A percentile compares a stretch with the other conserved stretches of the same genome.
These are phyloP conservation scores for Sycophila texana DNA, from an alignment of 2,888 invertebrate species.

Conservation along the genomic window DNA sequence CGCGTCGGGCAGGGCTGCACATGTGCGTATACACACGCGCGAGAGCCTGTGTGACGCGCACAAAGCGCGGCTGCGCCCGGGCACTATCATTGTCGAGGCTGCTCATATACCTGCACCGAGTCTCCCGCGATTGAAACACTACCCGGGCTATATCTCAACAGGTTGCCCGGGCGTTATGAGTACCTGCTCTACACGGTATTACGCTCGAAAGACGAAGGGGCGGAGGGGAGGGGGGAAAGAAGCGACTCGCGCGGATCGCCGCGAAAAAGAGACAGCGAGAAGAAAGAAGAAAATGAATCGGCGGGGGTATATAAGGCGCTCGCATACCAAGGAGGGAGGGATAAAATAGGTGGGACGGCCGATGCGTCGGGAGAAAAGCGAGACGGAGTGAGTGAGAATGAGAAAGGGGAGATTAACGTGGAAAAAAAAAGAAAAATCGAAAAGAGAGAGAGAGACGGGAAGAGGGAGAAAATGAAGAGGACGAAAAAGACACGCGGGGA, in stretches of 20 bases:
- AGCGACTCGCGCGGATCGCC: neutral
- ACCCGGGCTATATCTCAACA: conserved; percentile 74
- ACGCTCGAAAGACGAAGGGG: conserved; percentile 20
- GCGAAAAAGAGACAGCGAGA: conserved; percentile 39
- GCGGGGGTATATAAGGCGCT: conserved; percentile 12
- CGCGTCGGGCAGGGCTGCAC: no score
- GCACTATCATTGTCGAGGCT: conserved; percentile 38
- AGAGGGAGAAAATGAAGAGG: conserved; percentile 37
- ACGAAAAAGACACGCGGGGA: conserved; percentile 20
- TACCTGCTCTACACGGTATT: conserved; percentile 61
- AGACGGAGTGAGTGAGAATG: conserved; percentile 46
- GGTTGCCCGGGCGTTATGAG: conserved; percentile 73
- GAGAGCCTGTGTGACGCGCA: neutral
- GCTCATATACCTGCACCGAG: conserved; percentile 2
- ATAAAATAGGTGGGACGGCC: conserved; percentile 49
- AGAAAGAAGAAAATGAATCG: conserved; percentile 50
- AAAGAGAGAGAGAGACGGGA: conserved; percentile 23
- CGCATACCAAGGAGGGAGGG: conserved; percentile 24
- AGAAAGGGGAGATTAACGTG: conserved; percentile 48
- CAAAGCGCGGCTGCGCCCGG: neutral
- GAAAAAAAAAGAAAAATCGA: conserved; percentile 12
- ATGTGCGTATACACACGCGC: neutral
- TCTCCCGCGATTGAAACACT: conserved; percentile 72
- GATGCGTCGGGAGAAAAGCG: conserved; percentile 23
- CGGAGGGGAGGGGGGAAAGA: conserved; percentile 30